These are phyloP conservation scores for Gandaritis pyraliata DNA, from an alignment of 2,888 invertebrate species.

Conservation along the genomic window DNA sequence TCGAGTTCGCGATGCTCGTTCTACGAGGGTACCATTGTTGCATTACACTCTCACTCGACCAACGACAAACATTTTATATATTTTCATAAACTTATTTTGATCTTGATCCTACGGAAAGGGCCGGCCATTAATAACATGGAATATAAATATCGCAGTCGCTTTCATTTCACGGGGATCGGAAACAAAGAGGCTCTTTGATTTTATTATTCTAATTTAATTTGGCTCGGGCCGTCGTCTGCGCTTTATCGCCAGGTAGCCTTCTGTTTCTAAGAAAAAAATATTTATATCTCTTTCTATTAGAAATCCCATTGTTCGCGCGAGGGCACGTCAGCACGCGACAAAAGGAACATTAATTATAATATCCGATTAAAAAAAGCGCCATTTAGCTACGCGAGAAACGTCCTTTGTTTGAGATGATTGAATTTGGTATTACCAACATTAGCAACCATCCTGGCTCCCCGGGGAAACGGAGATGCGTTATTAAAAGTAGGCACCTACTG, in stretches of 20 bases:
- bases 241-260: conserved; percentile 82
- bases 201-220: conserved; percentile 81
- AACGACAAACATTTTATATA: conserved; percentile 12
- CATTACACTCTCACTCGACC: conserved; percentile 40
- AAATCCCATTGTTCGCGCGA: conserved; percentile 83
- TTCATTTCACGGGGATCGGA: conserved; percentile 50
- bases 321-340: conserved; percentile 84
- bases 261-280: conserved; percentile 80
- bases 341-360: conserved; percentile 85
- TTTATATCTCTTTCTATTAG: conserved; percentile 83
- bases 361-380: conserved; percentile 84
- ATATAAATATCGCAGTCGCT: conserved; percentile 45
- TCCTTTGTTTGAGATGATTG: conserved; percentile 83
- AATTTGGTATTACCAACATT: conserved; percentile 80
- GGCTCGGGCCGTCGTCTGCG: conserved; percentile 73
- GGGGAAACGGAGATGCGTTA: conserved; percentile 59
- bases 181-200: conserved; percentile 70
- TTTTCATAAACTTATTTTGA: conserved; percentile 38
- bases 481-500: conserved; percentile 55
- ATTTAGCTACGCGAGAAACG: conserved; percentile 80
- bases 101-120: conserved; percentile 36
- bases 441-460: conserved; percentile 59
- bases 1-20: conserved; percentile 66
- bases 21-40: conserved; percentile 61
- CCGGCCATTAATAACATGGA: conserved; percentile 45